Conservation (phyloP, 2,113 vertebrate species). For the Gulo gulo region DNA sequence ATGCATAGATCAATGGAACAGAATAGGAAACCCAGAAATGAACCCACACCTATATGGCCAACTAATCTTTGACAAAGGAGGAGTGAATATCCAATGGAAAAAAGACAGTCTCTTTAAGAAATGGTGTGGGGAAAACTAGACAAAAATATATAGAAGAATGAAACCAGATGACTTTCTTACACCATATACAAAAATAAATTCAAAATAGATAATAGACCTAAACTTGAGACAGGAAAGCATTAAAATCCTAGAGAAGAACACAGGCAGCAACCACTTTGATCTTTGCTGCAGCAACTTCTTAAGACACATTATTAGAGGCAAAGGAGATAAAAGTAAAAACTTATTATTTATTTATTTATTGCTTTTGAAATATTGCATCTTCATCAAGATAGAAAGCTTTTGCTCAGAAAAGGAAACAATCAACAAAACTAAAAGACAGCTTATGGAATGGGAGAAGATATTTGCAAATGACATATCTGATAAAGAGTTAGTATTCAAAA, state of each 20-base stretch:
- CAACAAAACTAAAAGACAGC: neutral
- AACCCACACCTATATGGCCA: neutral
- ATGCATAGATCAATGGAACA: neutral
- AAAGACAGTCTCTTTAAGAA: neutral
- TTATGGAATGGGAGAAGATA: neutral
- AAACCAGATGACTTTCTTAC: neutral
- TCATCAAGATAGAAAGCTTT: neutral
- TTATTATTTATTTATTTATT: neutral
- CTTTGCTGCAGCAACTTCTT: neutral
- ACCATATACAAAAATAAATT: neutral
- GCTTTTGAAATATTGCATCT: neutral
- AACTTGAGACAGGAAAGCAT: neutral
- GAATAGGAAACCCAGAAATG: neutral
- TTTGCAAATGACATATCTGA: neutral
- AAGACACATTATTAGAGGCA: neutral
- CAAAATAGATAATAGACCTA: neutral
- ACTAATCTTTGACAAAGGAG: neutral
- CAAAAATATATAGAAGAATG: neutral
- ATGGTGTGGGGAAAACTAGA: neutral
- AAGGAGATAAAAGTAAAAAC: neutral
- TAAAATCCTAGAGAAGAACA: neutral
- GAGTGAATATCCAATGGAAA: neutral
- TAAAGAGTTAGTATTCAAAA: neutral
- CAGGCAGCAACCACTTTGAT: neutral
- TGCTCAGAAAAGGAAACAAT: neutral